phyloP scores from a whole-genome alignment of 2,113 vertebrate species.

The Corythornis madagascariensis region DNA sequence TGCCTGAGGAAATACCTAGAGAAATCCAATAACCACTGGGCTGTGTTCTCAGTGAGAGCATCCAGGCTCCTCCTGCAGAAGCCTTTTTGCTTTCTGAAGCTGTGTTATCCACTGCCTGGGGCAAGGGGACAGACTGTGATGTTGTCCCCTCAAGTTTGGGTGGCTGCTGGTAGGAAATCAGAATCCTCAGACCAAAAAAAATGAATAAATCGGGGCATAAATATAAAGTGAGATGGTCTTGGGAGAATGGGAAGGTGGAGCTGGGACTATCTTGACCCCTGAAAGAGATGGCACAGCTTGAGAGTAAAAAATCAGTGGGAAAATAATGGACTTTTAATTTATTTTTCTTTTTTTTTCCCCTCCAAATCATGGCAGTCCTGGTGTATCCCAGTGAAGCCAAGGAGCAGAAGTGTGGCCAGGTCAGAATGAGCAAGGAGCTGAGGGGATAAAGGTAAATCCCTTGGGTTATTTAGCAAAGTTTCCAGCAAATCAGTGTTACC shows the following conservation, averaged over 20 bases:
- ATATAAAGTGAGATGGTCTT: not conserved
- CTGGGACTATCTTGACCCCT: too few species aligned
- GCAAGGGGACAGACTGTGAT: not conserved
- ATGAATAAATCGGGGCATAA: too few species aligned
- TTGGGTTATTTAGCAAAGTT: not conserved
- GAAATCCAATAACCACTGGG: too few species aligned
- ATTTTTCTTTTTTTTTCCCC: too few species aligned
- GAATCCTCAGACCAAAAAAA: not conserved
- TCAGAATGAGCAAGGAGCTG: not conserved
- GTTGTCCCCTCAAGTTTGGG: not conserved
- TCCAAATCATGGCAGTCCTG: not conserved
- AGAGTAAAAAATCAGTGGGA: not conserved
- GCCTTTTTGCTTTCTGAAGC: not conserved
- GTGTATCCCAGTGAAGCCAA: rapidly evolving
- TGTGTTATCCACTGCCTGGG: rapidly evolving
- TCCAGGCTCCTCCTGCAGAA: not conserved
- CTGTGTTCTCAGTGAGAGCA: not conserved
- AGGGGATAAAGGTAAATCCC: not conserved
- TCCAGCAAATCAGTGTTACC: not conserved
- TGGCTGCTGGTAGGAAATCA: not conserved
- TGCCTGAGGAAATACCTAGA: not conserved
- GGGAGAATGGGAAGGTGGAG: not conserved
- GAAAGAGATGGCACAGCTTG: not conserved
- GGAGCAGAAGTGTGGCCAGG: not conserved
- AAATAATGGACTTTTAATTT: not conserved